Conservation (phyloP, 1,140 invertebrate species). For the Drosophila orosa region DNA sequence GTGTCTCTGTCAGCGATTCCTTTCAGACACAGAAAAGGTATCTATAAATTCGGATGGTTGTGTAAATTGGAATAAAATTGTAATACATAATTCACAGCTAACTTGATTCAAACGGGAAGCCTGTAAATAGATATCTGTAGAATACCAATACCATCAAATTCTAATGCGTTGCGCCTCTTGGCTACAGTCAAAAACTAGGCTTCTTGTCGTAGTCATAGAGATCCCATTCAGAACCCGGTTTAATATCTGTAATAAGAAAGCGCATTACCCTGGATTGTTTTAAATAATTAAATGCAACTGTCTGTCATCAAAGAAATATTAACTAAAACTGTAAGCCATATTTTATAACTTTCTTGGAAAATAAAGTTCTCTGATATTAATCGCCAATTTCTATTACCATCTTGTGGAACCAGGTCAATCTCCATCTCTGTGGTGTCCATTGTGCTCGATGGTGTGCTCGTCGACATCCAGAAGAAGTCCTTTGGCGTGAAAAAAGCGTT, state of each 20-base stretch:
- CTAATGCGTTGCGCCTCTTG: background rate
- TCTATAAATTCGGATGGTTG: background rate
- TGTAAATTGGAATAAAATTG: background rate
- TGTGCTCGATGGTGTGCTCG: background rate
- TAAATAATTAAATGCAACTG: background rate
- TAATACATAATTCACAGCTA: slow-evolving; percentile 11
- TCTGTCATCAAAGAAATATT: too few species aligned
- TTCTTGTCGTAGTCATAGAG: background rate
- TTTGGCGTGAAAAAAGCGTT: slow-evolving; percentile 11
- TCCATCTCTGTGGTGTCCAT: accelerated
- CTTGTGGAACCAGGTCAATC: accelerated
- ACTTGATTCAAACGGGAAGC: slow-evolving; percentile 4
- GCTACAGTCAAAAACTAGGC: background rate
- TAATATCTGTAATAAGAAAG: background rate
- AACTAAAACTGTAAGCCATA: too few species aligned
- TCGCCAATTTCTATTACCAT: background rate
- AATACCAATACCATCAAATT: too few species aligned
- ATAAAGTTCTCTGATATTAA: background rate
- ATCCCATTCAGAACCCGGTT: background rate
- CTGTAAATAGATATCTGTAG: background rate
- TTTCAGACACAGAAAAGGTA: background rate
- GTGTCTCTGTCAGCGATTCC: slow-evolving; percentile 2
- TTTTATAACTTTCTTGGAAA: background rate
- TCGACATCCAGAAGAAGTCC: slow-evolving; percentile 18
- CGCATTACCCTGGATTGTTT: background rate